Conservation (phyloP, 1,140 invertebrate species). For the Drosophila grimshawi region DNA sequence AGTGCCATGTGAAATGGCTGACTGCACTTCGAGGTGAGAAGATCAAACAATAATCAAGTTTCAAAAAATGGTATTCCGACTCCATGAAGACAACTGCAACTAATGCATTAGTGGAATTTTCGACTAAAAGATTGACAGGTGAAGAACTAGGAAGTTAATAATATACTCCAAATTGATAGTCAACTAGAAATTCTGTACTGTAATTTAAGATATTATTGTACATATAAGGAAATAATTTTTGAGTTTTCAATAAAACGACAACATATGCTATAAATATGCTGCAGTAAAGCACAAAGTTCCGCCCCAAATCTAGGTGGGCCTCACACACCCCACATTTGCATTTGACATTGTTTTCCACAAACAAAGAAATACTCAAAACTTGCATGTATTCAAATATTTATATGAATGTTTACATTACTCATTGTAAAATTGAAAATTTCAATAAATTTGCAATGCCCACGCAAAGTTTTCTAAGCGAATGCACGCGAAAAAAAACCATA, state of each 20-base stretch:
- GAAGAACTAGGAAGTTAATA: too few species aligned
- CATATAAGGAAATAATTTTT: too few species aligned
- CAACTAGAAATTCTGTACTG: too few species aligned
- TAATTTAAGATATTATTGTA: too few species aligned
- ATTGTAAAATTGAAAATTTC: slow-evolving; percentile 43
- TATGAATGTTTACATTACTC: slow-evolving; percentile 30
- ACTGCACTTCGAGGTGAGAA: slow-evolving; percentile 23
- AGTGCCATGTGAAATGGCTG: not conserved
- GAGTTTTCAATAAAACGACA: too few species aligned
- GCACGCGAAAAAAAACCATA: slow-evolving; percentile 32
- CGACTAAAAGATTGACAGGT: too few species aligned
- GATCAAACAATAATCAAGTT: slow-evolving; percentile 34
- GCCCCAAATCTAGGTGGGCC: not conserved
- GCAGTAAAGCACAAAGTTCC: too few species aligned
- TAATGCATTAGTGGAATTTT: not conserved
- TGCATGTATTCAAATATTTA: slow-evolving; percentile 7
- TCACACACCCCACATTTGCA: not conserved
- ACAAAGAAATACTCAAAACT: not conserved
- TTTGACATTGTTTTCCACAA: not conserved
- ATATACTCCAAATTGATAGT: not conserved
- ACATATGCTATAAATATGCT: too few species aligned
- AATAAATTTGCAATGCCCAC: slow-evolving; percentile 50
- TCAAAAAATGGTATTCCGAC: slow-evolving; percentile 1
- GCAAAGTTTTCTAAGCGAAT: slow-evolving; percentile 37
- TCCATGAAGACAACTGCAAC: not conserved